Evolutionary conservation across 2,797 vertebrate species (phyloP).

Genomic region (Menidia menidia): DNA sequence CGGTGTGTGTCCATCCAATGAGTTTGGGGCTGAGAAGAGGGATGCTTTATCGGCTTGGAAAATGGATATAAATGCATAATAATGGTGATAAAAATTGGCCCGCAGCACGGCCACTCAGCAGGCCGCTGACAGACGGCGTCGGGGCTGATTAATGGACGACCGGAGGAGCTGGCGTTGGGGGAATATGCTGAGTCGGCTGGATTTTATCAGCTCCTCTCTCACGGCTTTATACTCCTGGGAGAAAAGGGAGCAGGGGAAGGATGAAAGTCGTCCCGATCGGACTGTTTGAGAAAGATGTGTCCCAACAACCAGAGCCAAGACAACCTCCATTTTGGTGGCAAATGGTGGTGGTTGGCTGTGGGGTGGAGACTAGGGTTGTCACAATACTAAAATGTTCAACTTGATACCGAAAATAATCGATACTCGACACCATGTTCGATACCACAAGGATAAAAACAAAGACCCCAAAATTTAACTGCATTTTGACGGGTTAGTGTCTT

Average conservation of each 20-base stretch:
- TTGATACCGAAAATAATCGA: too few relatives aligned
- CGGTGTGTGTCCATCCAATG: conserved; percentile 14
- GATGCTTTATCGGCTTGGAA: neutral
- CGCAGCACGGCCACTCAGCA: conserved; percentile 2
- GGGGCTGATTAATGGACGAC: conserved; percentile 29
- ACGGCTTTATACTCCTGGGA: conserved; percentile 10
- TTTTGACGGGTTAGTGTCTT: too few relatives aligned
- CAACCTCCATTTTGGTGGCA: neutral
- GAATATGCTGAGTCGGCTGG: neutral
- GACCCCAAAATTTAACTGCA: too few relatives aligned
- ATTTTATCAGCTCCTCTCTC: neutral
- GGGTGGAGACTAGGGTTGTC: neutral
- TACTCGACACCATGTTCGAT: too few relatives aligned
- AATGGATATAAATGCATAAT: neutral
- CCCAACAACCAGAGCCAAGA: neutral
- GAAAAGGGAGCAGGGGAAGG: conserved; percentile 18
- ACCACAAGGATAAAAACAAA: too few relatives aligned
- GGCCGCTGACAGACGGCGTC: conserved; percentile 18
- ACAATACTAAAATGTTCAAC: too few relatives aligned
- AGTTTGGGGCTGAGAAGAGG: neutral
- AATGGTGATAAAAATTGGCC: neutral
- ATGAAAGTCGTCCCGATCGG: conserved; percentile 62
- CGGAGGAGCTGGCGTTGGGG: neutral
- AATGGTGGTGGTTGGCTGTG: neutral
- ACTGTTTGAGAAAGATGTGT: conserved; percentile 46